A percentile compares a stretch with the other conserved stretches of the same genome.
Conservation (phyloP, 2,797 vertebrate genomes). For the Synaphobranchus kaupii region DNA sequence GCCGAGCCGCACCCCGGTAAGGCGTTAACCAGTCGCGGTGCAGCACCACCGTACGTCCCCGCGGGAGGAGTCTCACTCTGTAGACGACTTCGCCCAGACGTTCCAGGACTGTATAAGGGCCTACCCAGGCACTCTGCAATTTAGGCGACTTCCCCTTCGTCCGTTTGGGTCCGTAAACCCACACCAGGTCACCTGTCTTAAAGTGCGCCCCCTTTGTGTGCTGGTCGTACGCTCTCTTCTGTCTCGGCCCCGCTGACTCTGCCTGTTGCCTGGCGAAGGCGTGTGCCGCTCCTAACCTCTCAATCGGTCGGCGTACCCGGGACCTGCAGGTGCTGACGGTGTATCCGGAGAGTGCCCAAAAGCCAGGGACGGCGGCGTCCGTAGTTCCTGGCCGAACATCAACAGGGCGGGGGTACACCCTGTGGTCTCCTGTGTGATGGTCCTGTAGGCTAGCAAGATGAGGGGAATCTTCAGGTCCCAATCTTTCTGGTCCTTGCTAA, state of each 20-base stretch:
- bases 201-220: neutral
- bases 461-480: neutral
- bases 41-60: neutral
- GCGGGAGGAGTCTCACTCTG: neutral
- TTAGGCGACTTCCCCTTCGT: neutral
- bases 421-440: neutral
- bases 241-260: no score
- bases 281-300: neutral
- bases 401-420: neutral
- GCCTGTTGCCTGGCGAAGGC: neutral
- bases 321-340: neutral
- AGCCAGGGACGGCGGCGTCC: neutral
- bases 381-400: neutral
- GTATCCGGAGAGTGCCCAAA: neutral
- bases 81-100: neutral
- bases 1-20: neutral
- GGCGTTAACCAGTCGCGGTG: neutral
- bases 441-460: neutral
- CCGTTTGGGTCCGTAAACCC: neutral
- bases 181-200: neutral
- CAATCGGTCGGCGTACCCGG: neutral
- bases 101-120: neutral
- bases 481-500: neutral
- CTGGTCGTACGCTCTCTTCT: neutral
- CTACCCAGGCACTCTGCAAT: neutral